These are phyloP conservation scores for Todiramphus saurophagus DNA, from an alignment of 2,113 vertebrate genomes.

Conservation along the genomic window DNA sequence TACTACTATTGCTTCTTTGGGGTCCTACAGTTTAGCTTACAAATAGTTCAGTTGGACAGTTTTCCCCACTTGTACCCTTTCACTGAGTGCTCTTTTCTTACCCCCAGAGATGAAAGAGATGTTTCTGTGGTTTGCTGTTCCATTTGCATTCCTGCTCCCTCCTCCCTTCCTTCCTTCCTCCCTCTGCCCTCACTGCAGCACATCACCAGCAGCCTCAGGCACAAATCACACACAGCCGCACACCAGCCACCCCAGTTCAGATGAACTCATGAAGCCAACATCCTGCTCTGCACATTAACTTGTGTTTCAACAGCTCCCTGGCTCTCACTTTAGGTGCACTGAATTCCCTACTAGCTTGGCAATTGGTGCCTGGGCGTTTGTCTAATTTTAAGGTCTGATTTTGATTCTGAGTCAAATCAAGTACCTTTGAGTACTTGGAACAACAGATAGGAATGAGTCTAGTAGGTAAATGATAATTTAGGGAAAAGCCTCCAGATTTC, in stretches of 20 bases:
- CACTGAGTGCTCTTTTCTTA: slow-evolving; percentile 14
- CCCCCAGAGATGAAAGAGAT: slow-evolving; percentile 57
- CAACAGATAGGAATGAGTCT: not conserved
- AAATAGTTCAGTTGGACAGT: not conserved
- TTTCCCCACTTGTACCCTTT: not conserved
- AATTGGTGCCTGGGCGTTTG: not conserved
- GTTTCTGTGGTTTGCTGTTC: slow-evolving; percentile 32
- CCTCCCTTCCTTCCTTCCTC: slow-evolving; percentile 43
- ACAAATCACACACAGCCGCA: not conserved
- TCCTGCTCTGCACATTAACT: not conserved
- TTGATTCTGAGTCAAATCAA: not conserved
- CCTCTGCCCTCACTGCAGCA: not conserved
- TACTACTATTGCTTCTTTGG: not conserved
- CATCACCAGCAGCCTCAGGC: slow-evolving; percentile 36
- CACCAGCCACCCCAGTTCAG: not conserved
- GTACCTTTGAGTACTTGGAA: not conserved
- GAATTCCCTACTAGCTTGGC: not conserved
- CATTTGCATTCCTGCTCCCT: not conserved
- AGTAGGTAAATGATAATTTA: not conserved
- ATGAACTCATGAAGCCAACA: not conserved
- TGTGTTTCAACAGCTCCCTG: not conserved
- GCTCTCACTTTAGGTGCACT: not conserved
- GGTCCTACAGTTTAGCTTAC: not conserved
- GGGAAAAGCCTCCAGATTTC: not conserved
- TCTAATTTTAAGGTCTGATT: not conserved